These are phyloP conservation scores for Teleogryllus occipitalis DNA, from an alignment of 1,140 invertebrate genomes.

Conservation along the genomic window DNA sequence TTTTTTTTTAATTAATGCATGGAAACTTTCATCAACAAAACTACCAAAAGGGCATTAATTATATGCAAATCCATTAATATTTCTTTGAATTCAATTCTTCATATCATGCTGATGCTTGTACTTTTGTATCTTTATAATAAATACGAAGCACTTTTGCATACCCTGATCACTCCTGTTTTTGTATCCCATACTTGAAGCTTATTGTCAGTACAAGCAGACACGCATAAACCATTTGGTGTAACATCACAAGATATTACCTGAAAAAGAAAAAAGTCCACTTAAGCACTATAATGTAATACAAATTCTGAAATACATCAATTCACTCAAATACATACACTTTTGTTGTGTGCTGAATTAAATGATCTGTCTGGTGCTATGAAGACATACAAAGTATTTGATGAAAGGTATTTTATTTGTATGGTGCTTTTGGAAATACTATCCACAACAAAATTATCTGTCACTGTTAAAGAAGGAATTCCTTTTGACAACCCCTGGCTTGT, in stretches of 20 bases:
- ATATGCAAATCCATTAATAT: slow-evolving; percentile 22
- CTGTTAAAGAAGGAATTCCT: slow-evolving; percentile 25
- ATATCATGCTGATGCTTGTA: not conserved
- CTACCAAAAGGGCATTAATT: not conserved
- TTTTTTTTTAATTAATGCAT: too few relatives aligned
- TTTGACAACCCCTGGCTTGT: slow-evolving; percentile 34
- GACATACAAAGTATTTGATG: slow-evolving; percentile 35
- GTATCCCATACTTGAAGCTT: slow-evolving; percentile 56
- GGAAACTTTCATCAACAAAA: not conserved
- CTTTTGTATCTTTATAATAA: too few relatives aligned
- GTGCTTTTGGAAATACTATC: slow-evolving; percentile 33
- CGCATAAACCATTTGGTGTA: slow-evolving; percentile 48
- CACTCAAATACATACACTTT: slow-evolving; percentile 26
- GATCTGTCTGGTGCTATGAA: slow-evolving; percentile 39
- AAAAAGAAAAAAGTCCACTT: slow-evolving; percentile 15
- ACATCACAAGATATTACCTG: slow-evolving; percentile 46
- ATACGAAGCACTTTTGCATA: slow-evolving; percentile 28
- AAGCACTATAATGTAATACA: too few relatives aligned
- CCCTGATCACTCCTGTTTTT: slow-evolving; percentile 44
- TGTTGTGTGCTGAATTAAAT: slow-evolving; percentile 36
- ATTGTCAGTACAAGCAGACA: slow-evolving; percentile 50
- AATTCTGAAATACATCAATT: not conserved
- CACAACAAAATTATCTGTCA: slow-evolving; percentile 35
- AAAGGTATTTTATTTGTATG: slow-evolving; percentile 36
- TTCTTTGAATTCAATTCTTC: slow-evolving; percentile 15